Conservation (phyloP, 2,797 vertebrate species). For the Catamblyrhynchus diadema region DNA sequence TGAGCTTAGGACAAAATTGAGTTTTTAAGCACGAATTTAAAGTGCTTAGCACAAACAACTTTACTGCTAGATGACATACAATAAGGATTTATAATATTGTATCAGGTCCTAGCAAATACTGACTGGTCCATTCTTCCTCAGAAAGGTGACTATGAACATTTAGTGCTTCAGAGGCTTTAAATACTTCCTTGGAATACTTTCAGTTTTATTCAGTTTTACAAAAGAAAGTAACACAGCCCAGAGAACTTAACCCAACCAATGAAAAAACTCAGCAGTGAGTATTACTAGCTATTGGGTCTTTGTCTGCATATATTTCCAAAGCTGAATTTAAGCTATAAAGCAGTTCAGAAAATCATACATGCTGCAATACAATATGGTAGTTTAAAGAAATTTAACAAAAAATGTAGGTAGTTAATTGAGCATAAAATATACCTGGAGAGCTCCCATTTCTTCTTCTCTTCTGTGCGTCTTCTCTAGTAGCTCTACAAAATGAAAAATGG, state of each 20-base stretch:
- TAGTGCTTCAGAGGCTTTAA: constrained; percentile 11
- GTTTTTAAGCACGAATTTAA: neutral
- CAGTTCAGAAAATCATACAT: neutral
- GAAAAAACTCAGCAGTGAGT: neutral
- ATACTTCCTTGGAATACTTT: neutral
- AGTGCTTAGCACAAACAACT: neutral
- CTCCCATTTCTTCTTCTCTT: constrained; percentile 89
- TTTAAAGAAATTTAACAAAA: neutral
- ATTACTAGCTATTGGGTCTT: neutral
- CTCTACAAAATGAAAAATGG: constrained; percentile 77
- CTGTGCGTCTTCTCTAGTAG: constrained; percentile 82
- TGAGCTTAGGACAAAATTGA: neutral
- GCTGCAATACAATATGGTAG: neutral
- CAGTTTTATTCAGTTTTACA: neutral
- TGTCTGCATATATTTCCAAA: neutral
- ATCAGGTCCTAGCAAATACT: neutral
- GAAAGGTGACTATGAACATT: neutral
- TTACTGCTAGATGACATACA: neutral
- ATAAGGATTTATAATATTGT: neutral
- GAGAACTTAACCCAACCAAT: neutral
- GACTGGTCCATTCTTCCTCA: neutral
- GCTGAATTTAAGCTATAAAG: neutral
- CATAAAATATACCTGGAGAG: constrained; percentile 81
- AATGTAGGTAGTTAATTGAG: neutral
- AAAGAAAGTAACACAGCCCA: neutral